phyloP scores from a whole-genome alignment of 1,140 invertebrate genomes.

The Lepidurus couesii region DNA sequence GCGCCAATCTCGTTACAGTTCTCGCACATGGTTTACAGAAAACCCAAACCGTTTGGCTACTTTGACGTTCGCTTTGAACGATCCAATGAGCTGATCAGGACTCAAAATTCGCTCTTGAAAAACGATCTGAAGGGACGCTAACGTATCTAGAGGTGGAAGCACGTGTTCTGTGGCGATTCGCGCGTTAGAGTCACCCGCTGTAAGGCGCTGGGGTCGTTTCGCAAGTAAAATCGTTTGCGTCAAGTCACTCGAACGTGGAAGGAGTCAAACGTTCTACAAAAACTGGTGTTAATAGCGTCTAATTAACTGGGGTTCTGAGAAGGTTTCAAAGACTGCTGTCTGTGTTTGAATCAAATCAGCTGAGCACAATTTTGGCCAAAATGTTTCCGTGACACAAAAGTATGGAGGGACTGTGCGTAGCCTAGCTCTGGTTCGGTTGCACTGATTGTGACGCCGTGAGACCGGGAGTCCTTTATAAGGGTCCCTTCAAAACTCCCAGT shows the following conservation, averaged over 20 bases:
- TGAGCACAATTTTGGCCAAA: not conserved
- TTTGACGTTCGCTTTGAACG: not conserved
- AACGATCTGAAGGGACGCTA: not conserved
- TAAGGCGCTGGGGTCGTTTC: conserved; percentile 2
- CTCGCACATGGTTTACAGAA: conserved; percentile 9
- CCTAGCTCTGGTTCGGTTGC: conserved; percentile 16
- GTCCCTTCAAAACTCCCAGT: conserved; percentile 1
- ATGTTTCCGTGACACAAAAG: not conserved
- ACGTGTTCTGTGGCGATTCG: not conserved
- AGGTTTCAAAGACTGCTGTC: not conserved
- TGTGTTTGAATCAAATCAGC: not conserved
- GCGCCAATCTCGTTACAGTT: conserved; percentile 21
- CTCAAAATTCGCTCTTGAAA: not conserved
- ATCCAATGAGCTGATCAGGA: not conserved
- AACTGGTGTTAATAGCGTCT: not conserved
- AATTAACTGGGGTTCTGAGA: not conserved
- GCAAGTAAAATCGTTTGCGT: not conserved
- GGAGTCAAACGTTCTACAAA: not conserved
- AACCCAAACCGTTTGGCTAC: not conserved
- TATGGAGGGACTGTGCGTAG: not conserved
- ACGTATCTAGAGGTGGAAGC: not conserved
- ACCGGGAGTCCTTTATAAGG: conserved; percentile 17
- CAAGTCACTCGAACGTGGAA: not conserved
- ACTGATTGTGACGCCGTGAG: conserved; percentile 20
- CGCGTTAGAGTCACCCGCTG: not conserved